These are phyloP conservation scores for Falco novaeseelandiae DNA, from an alignment of 2,797 vertebrate genomes.

Conservation along the genomic window DNA sequence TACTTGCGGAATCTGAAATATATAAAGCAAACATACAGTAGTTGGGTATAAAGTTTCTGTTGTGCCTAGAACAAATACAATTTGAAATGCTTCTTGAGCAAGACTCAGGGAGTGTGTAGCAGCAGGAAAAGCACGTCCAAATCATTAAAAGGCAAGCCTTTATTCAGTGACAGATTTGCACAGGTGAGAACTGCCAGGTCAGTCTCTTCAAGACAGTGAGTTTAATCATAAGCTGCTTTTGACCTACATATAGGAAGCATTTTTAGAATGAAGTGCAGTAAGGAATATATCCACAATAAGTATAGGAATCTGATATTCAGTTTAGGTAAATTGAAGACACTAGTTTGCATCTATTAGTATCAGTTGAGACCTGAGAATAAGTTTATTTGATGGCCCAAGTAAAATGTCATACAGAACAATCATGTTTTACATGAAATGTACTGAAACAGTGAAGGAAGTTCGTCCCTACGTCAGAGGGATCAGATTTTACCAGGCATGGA, in stretches of 20 bases:
- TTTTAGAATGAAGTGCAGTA: neutral
- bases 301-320: neutral
- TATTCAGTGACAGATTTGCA: neutral
- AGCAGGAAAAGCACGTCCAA: neutral
- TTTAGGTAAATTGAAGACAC: neutral
- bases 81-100: neutral
- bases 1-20: neutral
- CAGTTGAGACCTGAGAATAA: neutral
- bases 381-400: neutral
- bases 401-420: neutral
- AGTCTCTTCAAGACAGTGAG: neutral
- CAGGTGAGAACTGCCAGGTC: neutral
- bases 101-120: neutral
- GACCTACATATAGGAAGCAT: neutral
- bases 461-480: neutral
- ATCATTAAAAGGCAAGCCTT: neutral
- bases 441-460: neutral
- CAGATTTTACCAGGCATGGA: neutral
- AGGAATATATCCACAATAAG: neutral
- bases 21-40: neutral
- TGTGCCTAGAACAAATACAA: neutral
- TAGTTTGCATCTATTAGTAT: neutral
- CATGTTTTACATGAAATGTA: neutral
- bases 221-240: neutral
- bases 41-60: neutral